A percentile compares a stretch with the other conserved stretches of the same genome.
phyloP scores from a whole-genome alignment of 2,113 vertebrate species.

The Leucoraja erinaceus region DNA sequence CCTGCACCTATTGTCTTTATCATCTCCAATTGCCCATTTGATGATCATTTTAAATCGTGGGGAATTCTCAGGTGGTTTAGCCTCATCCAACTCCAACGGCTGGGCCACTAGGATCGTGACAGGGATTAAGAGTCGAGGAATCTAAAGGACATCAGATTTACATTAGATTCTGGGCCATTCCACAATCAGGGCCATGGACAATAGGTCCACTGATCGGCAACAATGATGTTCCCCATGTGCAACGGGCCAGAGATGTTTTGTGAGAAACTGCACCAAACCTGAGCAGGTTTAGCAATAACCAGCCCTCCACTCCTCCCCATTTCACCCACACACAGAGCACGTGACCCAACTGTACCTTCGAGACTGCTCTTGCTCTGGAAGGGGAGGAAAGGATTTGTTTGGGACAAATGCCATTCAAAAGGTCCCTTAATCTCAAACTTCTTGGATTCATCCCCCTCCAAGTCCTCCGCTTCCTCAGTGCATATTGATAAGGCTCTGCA shows the following conservation, averaged over 20 bases:
- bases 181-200: not conserved
- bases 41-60: not conserved
- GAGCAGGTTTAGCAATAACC: not conserved
- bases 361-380: not conserved
- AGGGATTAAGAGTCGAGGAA: not conserved
- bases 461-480: not conserved
- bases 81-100: not conserved
- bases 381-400: not conserved
- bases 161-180: not conserved
- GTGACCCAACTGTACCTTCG: not conserved
- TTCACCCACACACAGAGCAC: not conserved
- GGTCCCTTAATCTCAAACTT: slow-evolving; percentile 11
- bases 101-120: not conserved
- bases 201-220: not conserved
- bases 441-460: not conserved
- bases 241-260: not conserved
- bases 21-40: not conserved
- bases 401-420: not conserved
- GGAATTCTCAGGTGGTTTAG: not conserved
- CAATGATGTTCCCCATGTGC: too few species aligned
- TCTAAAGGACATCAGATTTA: not conserved
- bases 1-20: too few species aligned
- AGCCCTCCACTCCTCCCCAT: too few species aligned
- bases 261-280: not conserved
- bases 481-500: not conserved